These are phyloP conservation scores for Orientallactaga bullata DNA, from an alignment of 2,113 vertebrate genomes.

Conservation along the genomic window DNA sequence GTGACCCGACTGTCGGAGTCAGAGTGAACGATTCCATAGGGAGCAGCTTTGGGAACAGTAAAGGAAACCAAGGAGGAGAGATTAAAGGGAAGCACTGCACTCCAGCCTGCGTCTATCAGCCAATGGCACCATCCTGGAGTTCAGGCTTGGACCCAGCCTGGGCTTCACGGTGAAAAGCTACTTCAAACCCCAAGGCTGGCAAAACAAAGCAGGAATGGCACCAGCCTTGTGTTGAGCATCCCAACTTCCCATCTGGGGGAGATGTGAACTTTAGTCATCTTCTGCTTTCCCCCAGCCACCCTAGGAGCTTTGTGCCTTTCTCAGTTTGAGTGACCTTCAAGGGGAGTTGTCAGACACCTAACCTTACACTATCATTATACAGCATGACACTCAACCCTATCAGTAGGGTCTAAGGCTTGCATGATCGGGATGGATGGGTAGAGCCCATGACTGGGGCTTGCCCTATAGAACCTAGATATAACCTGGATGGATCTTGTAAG, in stretches of 20 bases:
- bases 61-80: background rate
- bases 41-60: background rate
- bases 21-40: background rate
- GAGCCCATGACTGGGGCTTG: background rate
- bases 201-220: background rate
- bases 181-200: background rate
- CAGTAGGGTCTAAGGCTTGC: background rate
- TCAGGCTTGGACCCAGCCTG: background rate
- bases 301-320: background rate
- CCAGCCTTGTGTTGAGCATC: too few species aligned
- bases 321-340: background rate
- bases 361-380: background rate
- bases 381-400: background rate
- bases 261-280: background rate
- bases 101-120: too few species aligned
- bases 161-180: background rate
- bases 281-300: background rate
- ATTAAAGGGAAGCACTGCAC: accelerated
- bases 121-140: background rate
- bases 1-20: background rate
- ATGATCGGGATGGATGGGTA: background rate
- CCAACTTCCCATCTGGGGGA: background rate
- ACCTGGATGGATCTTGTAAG: background rate
- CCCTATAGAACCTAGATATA: background rate
- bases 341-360: background rate